phyloP scores from a whole-genome alignment of 2,888 invertebrate species.

The Papilio elwesi region DNA sequence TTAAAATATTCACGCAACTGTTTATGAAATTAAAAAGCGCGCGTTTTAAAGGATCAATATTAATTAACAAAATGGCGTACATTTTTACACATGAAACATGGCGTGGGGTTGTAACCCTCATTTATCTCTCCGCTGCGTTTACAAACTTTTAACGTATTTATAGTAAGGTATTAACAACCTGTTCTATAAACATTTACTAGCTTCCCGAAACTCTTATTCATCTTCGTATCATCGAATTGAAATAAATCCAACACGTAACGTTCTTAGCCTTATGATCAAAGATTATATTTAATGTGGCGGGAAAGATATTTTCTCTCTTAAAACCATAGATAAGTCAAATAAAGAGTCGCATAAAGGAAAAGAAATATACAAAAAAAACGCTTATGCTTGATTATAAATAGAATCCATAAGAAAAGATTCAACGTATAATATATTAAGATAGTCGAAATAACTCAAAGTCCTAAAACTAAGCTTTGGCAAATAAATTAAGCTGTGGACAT shows the following conservation, averaged over 20 bases:
- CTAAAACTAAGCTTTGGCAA: no score
- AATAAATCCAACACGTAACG: slow-evolving; percentile 35
- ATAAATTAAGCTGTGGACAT: no score
- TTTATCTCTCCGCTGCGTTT: slow-evolving; percentile 45
- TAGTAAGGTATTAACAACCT: slow-evolving; percentile 46
- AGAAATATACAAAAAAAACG: no score
- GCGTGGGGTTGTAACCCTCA: slow-evolving; percentile 42
- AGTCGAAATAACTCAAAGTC: no score
- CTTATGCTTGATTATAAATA: no score
- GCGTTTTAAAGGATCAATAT: slow-evolving; percentile 19
- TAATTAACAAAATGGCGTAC: slow-evolving; percentile 34
- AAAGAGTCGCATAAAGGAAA: no score
- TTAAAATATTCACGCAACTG: not conserved
- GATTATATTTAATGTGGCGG: slow-evolving; percentile 32
- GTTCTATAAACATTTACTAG: slow-evolving; percentile 44
- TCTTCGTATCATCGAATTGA: slow-evolving; percentile 34
- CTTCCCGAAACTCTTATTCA: slow-evolving; percentile 44
- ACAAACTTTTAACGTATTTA: slow-evolving; percentile 44
- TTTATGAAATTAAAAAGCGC: slow-evolving; percentile 5
- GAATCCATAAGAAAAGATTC: no score
- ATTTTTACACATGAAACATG: slow-evolving; percentile 28
- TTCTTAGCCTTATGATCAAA: slow-evolving; percentile 20
- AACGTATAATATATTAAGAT: no score
- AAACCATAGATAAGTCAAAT: not conserved
- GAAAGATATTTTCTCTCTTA: slow-evolving; percentile 8